Evolutionary conservation across 2,113 vertebrate genomes (phyloP), one percentile per base, ranked within the genome.

Genomic region (Actinemys pallida): DNA sequence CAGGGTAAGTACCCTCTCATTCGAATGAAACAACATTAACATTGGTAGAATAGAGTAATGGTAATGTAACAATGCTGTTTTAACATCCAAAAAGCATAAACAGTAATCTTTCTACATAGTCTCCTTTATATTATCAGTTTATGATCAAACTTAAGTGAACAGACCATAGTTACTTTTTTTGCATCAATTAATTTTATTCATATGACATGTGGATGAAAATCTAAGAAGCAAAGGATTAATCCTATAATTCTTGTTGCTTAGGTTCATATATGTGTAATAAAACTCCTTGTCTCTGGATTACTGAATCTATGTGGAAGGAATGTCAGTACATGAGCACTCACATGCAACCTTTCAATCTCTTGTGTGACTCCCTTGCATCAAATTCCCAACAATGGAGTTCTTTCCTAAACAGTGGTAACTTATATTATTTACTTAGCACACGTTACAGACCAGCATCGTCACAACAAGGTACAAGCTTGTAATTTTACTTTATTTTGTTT

Each of bases 351-450:
- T 98, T 98, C 79, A 76, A 90, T 4, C 78, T 85, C 1, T 95
- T 98, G 2, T 98, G 97, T 81, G 54, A 69, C n/a, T 98, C 98
- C 8, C 89, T 98, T 10, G 47, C 95, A 49, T 92, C 93, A 16
- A 94, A 97, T 7, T 39, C 9, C 2, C 4, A 81, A 1, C 98
- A 98, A 27, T 98, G 98, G 98, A 50, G 78, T 7, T 12, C 81
- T 14, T 98, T 98, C 49, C 88, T 42, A 8, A 72, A 75, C 6
- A 93, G 91, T 12, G 52, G 39, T 29, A 56, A 83, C 2, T n/a
- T 92, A 4, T 97, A 98, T 83, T 29, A 56, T 29, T 90, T 98
- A 45, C 86, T 97, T 39, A 92, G 82, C 81, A 80, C 6, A 14
- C 54, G 93, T 4, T 98, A 97, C 86, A 45, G 5, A 45, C 22